Base-by-base conservation (phyloP, 2,888 invertebrate genomes). In the Noctua janthina region DNA sequence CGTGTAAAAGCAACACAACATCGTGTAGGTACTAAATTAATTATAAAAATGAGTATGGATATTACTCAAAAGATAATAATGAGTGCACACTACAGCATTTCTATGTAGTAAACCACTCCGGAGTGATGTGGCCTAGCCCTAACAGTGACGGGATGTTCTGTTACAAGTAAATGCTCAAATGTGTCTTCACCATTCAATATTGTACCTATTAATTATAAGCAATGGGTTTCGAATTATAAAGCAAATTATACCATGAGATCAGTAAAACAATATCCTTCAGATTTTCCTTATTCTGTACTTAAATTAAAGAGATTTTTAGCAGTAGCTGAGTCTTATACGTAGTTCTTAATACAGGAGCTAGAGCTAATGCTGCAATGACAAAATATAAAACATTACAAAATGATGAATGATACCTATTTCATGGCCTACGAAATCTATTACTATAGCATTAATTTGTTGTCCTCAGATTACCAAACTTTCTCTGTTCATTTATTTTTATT, bases 211-310 rank as follows among this genome's bases (percentile, higher is more conserved):
- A 54, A 64, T 69, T 72, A 76, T 17, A 72, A 86, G 79, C 86
- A 86, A 79, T 86, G 76, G 86, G 39, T 72, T 83, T 83, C 79
- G 71, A 85, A 86, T 86, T 54, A 56, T 86, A 81, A 81, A 78
- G 64, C 78, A 78, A 77, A 83, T 64, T 72, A 79, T 79, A 86
- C 79, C 76, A 79, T 88, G 87, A 87, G 87, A 87, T 87, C 87
- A 87, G 71, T 79, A 59, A 79, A 81, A 80, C 84, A 83, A 83
- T 83, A 79, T 80, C 66, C 62, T 77, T 67, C 43, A 72, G 49
- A 74, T 74, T 87, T 86, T 78, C 78, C 87, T 84, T 87, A 84
- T 66, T 78, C 23, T 35, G 49, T 74, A 76, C 79, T 69, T 79
- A 83, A 70, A 85, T 69, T 67, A 82, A 7, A 62, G 67, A 74